Base-by-base conservation (phyloP, 2,888 invertebrate genomes). In the Lamellibrachia satsuma region DNA sequence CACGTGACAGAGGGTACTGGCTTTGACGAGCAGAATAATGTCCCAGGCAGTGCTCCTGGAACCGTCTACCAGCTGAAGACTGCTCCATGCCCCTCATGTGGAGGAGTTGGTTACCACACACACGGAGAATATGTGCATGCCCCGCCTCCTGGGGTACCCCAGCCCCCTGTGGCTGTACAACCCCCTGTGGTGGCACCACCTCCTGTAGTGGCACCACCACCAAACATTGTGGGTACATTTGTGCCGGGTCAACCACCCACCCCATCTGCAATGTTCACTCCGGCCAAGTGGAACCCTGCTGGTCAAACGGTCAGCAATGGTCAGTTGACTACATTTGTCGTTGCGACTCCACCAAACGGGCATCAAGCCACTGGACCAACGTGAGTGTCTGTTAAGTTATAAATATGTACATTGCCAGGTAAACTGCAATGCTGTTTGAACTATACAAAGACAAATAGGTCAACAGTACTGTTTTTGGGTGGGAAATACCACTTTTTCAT, bases 271-370 rank as follows among this genome's bases (percentile, higher is more conserved):
- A 22, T n/a, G n/a, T 75, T 75, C 75, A 75, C 75, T 11, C 75
- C 75, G 75, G 75, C 75, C 75, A 4, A 3, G 75, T 75, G 75
- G 75, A 75, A 75, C 75, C 75, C 75, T 15, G 75, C 75, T 11
- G 75, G 75, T 75, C 75, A 75, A 75, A n/a, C 22, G 22, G 75
- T 75, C 75, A 75, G 75, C 75, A 75, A 75, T 75, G 75, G 75
- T 75, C 75, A 75, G 75, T 6, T 75, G 75, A 22, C 75, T n/a
- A 75, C 75, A 75, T 75, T 75, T 6, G 75, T 75, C 22, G 75
- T 75, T 75, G 75, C 75, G n/a, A 15, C 75, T 6, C 75, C 75
- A 75, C n/a, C 75, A 22, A 75, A 75, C 22, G 22, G 75, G 11
- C 15, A 15, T 75, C 75, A 75, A 75, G 22, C 75, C 75, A 11